Base-by-base conservation (phyloP, 2,797 vertebrate genomes). In the Meda fulgida region DNA sequence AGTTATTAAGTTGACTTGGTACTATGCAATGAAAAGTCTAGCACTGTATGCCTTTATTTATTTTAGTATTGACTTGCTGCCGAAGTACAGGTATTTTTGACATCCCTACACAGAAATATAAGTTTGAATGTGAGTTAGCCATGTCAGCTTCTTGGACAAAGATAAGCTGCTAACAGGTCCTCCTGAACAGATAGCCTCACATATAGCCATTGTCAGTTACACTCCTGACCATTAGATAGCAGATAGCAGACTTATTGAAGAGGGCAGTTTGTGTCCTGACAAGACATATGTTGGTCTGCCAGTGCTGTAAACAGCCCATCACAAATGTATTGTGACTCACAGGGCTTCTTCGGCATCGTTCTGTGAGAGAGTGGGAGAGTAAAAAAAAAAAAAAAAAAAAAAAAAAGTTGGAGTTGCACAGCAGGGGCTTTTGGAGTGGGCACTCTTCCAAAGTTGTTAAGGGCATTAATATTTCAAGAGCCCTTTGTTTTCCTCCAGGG, bases 401-500 rank as follows among this genome's bases (percentile, higher is more conserved):
- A 31, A 3, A 63, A 3, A 60, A 84, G 89, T 89, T 55, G 86
- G 85, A 87, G 85, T 85, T 38, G 40, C 72, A 88, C 79, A 85
- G 76, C 84, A 60, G 85, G 88, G 86, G 84, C 78, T 86, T 88
- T 87, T 87, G 89, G 85, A 91, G 90, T 87, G 84, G 90, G 88
- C 88, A 81, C 88, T 91, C 87, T 89, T 90, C 88, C 88, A 93
- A 90, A 92, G 87, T 90, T 93, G 91, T 93, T 91, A 91, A 87
- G 87, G 94, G 91, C 91, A 94, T 96, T 93, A 95, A 95, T 96
- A 96, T 96, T 95, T 96, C 92, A 96, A 92, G 90, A 91, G 90
- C 86, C 91, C 92, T 94, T 92, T 85, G 89, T 93, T 94, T 92
- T 92, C 92, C 89, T 91, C 91, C 87, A 89, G 90, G 89, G 90